A percentile compares a stretch with the other conserved stretches of the same genome.
Conservation (phyloP, 2,888 invertebrate species). For the Epinotia demarniana region DNA sequence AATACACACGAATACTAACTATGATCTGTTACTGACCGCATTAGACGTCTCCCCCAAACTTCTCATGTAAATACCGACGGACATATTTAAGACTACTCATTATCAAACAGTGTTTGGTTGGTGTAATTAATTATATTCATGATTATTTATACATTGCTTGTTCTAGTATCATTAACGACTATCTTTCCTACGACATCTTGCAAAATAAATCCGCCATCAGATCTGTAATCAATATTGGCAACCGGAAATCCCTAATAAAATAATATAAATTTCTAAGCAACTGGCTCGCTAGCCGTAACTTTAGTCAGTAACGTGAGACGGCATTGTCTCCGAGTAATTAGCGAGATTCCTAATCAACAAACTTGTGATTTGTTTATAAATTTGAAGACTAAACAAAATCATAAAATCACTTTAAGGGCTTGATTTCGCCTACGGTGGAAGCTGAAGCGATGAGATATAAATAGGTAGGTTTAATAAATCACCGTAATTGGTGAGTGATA, state of each 20-base stretch:
- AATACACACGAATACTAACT: too few species aligned
- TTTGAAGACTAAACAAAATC: constrained; percentile 27
- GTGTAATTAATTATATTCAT: not conserved
- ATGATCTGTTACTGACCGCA: too few species aligned
- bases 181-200: not conserved
- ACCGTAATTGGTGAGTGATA: too few species aligned
- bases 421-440: not conserved
- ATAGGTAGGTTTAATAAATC: not conserved
- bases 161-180: not conserved
- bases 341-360: constrained; percentile 28
- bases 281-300: constrained; percentile 14
- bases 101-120: not conserved
- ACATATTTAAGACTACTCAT: not conserved
- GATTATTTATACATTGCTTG: not conserved
- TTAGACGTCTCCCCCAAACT: too few species aligned
- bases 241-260: constrained; percentile 25
- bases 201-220: constrained; percentile 16
- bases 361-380: constrained; percentile 25
- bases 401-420: not conserved
- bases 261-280: constrained; percentile 9
- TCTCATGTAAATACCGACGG: too few species aligned
- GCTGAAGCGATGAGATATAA: not conserved
- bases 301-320: constrained; percentile 16
- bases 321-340: constrained; percentile 28
- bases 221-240: constrained; percentile 15